Conservation (phyloP, 2,113 vertebrate species). For the Elanus axillaris region DNA sequence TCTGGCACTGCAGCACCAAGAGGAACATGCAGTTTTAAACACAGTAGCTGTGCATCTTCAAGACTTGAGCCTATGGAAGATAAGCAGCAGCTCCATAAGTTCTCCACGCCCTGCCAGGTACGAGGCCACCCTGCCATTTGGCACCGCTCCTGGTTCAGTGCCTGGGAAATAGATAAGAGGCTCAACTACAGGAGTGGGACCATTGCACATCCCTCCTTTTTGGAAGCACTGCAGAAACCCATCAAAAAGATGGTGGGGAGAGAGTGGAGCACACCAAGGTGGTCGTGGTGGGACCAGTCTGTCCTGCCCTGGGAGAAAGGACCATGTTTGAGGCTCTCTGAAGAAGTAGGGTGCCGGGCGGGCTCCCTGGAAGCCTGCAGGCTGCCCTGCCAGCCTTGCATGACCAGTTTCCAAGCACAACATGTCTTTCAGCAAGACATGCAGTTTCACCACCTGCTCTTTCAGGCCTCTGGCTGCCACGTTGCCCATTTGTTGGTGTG, state of each 20-base stretch:
- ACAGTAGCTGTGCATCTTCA: background rate
- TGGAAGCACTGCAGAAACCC: background rate
- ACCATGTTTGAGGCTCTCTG: accelerated
- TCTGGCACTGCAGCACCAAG: background rate
- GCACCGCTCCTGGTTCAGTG: background rate
- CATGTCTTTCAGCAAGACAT: background rate
- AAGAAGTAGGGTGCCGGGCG: background rate
- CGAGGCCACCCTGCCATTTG: background rate
- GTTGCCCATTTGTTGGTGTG: background rate
- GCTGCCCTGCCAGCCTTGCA: background rate
- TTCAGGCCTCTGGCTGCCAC: background rate
- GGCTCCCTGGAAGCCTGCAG: background rate
- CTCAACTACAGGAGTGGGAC: background rate
- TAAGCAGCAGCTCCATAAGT: background rate
- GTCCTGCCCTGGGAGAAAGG: background rate
- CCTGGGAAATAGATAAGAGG: background rate
- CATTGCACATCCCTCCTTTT: background rate
- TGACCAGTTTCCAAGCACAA: background rate
- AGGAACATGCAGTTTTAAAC: background rate
- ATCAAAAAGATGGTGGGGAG: accelerated
- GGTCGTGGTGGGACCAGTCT: background rate
- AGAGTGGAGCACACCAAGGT: background rate
- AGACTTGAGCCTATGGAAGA: background rate
- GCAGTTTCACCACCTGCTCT: slow-evolving; percentile 4
- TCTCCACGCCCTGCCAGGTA: background rate